These are phyloP conservation scores for Tiliacea aurago DNA, from an alignment of 2,888 invertebrate species.

Conservation along the genomic window DNA sequence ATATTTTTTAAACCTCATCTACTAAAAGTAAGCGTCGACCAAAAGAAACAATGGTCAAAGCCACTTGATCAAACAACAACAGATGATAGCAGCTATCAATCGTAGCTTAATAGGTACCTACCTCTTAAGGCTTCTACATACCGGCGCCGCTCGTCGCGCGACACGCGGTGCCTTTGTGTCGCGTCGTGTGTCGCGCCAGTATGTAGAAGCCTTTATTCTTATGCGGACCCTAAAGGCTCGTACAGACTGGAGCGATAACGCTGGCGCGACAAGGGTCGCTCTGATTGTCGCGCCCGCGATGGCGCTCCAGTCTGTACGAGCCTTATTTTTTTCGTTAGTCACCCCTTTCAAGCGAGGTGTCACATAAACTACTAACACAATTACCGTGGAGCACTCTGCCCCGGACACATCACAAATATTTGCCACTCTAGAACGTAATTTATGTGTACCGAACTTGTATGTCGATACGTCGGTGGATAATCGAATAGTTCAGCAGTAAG, in stretches of 20 bases:
- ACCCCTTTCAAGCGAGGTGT: slow-evolving; percentile 3
- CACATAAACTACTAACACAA: slow-evolving; percentile 21
- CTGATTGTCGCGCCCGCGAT: too few species aligned
- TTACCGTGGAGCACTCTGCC: slow-evolving; percentile 15
- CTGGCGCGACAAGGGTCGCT: too few species aligned
- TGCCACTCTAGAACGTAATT: slow-evolving; percentile 9
- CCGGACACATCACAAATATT: slow-evolving; percentile 45
- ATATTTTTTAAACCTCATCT: neutral
- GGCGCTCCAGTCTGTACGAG: too few species aligned
- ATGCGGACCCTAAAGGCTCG: neutral
- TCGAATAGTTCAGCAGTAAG: neutral
- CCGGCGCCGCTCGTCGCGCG: too few species aligned
- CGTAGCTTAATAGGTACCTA: neutral
- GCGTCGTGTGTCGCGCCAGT: too few species aligned
- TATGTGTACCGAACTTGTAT: neutral
- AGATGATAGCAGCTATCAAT: neutral
- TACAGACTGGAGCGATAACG: too few species aligned
- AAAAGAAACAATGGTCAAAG: slow-evolving; percentile 3
- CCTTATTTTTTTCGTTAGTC: neutral
- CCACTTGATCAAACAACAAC: neutral
- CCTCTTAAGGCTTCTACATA: too few species aligned
- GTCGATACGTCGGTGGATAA: slow-evolving; percentile 7
- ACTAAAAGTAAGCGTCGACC: neutral
- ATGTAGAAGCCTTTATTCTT: too few species aligned
- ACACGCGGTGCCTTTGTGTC: too few species aligned